Base-by-base conservation (phyloP, 92 coral and sea anemone genomes). In the Pocillopora meandrina region DNA sequence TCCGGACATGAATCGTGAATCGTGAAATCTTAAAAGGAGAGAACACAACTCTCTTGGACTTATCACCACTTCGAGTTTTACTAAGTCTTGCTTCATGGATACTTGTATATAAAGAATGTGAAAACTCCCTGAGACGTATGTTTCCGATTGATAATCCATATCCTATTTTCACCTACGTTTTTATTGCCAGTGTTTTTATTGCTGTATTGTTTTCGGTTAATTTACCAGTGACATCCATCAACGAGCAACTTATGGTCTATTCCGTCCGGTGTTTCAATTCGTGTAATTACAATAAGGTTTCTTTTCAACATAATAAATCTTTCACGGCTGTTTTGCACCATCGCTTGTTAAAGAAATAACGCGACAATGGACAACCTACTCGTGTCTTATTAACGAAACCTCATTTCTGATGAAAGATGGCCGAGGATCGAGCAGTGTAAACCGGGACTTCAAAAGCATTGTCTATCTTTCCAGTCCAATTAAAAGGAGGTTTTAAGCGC, bases 191-290 rank as follows among this genome's bases (percentile, higher is more conserved):
- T 82, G 78, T 72, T 71, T 72, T 82, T 72, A 82, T 82, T 59
- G 76, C 71, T 64, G 58, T 82, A 59, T 82, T 61, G 78, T 71
- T 60, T 14, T 72, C 56, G 69, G n/a, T 56, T 72, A 71, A 59
- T 59, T 71, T 69, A 49, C 76, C 55, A 77, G 60, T 26, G 85
- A 59, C 78, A 60, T 82, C 85, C 21, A 60, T 82, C 85, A 82
- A 69, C 85, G 71, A 71, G 71, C 63, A 52, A 74, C 63, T 62
- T 74, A 83, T 33, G 14, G 70, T 47, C 19, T 15, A 52, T 83
- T 83, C 86, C 86, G 86, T 83, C 73, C 74, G 64, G 65, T 83
- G 86, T 73, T 83, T 23, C 31, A 52, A 83, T 42, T 83, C 65
- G 23, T 72, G 79, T 83, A 74, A 74, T 74, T 82, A 82, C 77